These are phyloP conservation scores for Heliconius eleuchia DNA, from an alignment of 1,140 invertebrate species.

Conservation along the genomic window DNA sequence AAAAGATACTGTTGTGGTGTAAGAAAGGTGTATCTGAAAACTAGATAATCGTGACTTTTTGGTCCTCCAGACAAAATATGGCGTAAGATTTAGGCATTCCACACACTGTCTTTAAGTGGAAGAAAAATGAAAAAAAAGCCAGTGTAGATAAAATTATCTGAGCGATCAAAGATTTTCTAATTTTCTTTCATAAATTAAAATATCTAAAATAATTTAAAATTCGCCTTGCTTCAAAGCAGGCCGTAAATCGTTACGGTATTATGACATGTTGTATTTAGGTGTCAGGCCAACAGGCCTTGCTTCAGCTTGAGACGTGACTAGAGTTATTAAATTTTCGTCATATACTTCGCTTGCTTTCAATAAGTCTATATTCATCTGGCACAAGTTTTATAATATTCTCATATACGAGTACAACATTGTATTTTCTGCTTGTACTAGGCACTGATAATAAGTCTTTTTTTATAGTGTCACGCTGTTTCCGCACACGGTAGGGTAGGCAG, in stretches of 20 bases:
- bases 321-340: slow-evolving; percentile 49
- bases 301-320: slow-evolving; percentile 62
- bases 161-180: too few relatives aligned
- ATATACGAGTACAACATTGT: neutral
- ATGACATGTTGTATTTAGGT: slow-evolving; percentile 61
- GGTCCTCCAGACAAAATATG: too few relatives aligned
- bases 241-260: slow-evolving; percentile 52
- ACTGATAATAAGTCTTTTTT: too few relatives aligned
- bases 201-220: slow-evolving; percentile 31
- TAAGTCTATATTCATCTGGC: slow-evolving; percentile 12
- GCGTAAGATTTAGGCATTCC: too few relatives aligned
- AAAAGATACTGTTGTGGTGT: too few relatives aligned
- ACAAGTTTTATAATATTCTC: neutral
- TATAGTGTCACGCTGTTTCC: too few relatives aligned
- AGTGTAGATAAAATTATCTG: too few relatives aligned
- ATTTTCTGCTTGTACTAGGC: neutral
- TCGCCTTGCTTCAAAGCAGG: slow-evolving; percentile 37
- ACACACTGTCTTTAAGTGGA: too few relatives aligned
- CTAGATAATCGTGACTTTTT: too few relatives aligned
- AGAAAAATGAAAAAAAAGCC: too few relatives aligned
- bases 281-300: slow-evolving; percentile 60
- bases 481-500: too few relatives aligned
- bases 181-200: neutral
- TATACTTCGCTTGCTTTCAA: slow-evolving; percentile 32
- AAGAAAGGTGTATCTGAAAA: too few relatives aligned